A percentile compares a stretch with the other conserved stretches of the same genome.
These are phyloP conservation scores for Candidula unifasciata DNA, from an alignment of 2,888 invertebrate genomes.

Conservation along the genomic window DNA sequence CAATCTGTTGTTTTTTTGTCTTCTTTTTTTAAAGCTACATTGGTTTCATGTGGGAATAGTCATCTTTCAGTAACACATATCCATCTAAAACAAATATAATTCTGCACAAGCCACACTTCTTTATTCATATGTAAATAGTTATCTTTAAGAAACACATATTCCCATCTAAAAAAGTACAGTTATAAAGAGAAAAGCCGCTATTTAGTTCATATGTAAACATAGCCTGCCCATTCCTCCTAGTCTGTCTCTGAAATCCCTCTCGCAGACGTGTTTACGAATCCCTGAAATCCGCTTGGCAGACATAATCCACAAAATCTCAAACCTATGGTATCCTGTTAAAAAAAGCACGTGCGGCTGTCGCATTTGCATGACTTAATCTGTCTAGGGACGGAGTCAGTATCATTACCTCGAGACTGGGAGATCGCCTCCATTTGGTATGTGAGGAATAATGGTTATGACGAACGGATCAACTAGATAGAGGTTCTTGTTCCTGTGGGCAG, in stretches of 20 bases:
- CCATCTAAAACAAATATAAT: too few relatives aligned
- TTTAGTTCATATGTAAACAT: neutral
- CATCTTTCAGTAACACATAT: too few relatives aligned
- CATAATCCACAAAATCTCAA: neutral
- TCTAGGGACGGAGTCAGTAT: neutral
- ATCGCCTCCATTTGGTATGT: neutral
- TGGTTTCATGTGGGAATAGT: too few relatives aligned
- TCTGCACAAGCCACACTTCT: too few relatives aligned
- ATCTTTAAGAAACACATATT: too few relatives aligned
- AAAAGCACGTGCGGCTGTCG: neutral
- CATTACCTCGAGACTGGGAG: neutral
- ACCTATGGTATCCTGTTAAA: neutral
- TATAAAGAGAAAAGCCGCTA: neutral
- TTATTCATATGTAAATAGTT: too few relatives aligned
- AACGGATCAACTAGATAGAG: neutral
- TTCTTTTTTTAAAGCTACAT: too few relatives aligned
- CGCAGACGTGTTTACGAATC: neutral
- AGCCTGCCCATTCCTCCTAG: too few relatives aligned
- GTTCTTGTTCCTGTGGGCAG: neutral
- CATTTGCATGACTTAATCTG: constrained; percentile 13
- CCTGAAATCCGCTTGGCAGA: constrained; percentile 12
- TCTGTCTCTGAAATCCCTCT: neutral
- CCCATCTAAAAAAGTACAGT: too few relatives aligned
- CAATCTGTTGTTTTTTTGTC: too few relatives aligned
- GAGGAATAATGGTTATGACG: neutral